These are phyloP conservation scores for Elaphurus davidianus DNA, from an alignment of 2,113 vertebrate genomes.

Conservation along the genomic window DNA sequence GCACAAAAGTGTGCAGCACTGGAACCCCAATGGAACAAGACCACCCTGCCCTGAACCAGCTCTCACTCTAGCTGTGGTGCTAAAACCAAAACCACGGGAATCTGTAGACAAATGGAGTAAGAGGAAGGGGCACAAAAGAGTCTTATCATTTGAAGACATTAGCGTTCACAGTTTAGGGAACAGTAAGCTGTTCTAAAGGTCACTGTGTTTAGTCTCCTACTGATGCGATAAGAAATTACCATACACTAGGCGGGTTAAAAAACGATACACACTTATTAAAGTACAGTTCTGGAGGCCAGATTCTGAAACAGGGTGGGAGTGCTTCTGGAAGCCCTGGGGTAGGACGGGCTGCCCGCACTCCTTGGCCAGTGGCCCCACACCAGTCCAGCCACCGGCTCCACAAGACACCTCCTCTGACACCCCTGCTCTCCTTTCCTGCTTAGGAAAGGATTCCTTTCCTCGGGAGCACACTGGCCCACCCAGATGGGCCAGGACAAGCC, in stretches of 20 bases:
- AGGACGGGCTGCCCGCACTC: fast-evolving
- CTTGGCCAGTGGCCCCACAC: neutral
- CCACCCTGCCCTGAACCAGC: neutral
- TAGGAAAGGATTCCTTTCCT: neutral
- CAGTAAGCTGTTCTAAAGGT: neutral
- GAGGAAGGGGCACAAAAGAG: neutral
- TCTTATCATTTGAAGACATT: neutral
- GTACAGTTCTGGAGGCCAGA: neutral
- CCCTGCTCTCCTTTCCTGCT: neutral
- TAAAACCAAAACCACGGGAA: neutral
- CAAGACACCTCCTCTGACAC: neutral
- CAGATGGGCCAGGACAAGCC: neutral
- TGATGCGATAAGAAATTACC: neutral
- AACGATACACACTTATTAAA: neutral
- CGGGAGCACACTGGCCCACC: neutral
- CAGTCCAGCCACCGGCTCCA: neutral
- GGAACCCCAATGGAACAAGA: neutral
- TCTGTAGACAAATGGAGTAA: neutral
- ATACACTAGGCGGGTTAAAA: neutral
- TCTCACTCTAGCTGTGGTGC: too few relatives aligned
- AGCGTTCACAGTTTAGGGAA: neutral
- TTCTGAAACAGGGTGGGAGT: neutral
- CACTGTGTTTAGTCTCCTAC: neutral
- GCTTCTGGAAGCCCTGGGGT: neutral
- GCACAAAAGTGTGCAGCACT: fast-evolving